Conservation (phyloP, 2,888 invertebrate species). For the Drosophila atroscutellata region DNA sequence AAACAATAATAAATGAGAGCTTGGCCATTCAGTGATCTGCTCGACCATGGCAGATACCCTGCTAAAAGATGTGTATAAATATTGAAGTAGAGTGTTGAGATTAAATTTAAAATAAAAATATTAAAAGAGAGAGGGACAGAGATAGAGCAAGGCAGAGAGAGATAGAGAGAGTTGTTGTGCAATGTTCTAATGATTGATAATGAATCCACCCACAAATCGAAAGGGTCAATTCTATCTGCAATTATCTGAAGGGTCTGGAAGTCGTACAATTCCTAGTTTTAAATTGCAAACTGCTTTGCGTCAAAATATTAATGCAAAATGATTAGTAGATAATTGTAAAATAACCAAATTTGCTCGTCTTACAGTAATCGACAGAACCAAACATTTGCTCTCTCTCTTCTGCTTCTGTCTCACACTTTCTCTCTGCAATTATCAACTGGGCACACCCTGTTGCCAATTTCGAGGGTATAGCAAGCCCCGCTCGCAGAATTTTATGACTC, state of each 20-base stretch:
- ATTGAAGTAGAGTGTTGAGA: background rate
- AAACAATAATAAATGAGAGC: constrained; percentile 53
- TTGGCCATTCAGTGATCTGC: background rate
- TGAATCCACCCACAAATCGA: background rate
- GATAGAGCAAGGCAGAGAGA: background rate
- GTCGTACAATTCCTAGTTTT: no score
- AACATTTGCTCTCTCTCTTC: background rate
- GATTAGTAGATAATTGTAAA: background rate
- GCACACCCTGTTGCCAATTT: constrained; percentile 3
- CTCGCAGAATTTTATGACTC: constrained; percentile 73
- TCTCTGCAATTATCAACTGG: background rate
- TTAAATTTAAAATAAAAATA: background rate
- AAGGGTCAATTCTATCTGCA: background rate
- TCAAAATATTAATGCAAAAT: background rate
- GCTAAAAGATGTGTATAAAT: background rate
- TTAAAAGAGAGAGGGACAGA: background rate
- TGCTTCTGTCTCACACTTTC: background rate
- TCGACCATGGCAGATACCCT: constrained; percentile 20
- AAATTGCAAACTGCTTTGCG: background rate
- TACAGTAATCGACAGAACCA: background rate
- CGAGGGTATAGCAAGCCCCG: constrained; percentile 45
- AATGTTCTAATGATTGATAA: background rate
- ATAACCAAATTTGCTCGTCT: background rate
- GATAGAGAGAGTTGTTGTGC: background rate
- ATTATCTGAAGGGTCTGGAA: no score